phyloP scores from a whole-genome alignment of 2,888 invertebrate species.

The Bombylius major region DNA sequence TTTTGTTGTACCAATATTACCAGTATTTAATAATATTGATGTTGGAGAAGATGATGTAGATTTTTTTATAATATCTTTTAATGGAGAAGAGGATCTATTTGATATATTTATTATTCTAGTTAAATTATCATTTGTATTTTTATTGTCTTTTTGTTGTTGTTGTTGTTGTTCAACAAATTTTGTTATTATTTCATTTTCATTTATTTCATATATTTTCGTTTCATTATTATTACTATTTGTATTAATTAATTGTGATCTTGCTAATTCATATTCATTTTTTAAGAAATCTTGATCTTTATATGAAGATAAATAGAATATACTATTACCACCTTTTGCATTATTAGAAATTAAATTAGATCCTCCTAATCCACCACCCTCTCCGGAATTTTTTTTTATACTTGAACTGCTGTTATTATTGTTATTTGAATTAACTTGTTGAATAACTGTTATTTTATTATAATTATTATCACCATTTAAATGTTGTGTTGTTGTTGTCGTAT shows the following conservation, averaged over 20 bases:
- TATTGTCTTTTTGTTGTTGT: no score
- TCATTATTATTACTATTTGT: conserved; percentile 7
- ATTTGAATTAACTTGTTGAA: no score
- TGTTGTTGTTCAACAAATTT: no score
- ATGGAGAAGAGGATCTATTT: no score
- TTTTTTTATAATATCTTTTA: not conserved
- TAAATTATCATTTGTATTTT: no score
- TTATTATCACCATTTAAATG: not conserved
- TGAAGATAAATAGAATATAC: conserved; percentile 16
- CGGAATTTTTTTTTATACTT: no score
- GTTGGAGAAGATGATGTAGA: conserved; percentile 18
- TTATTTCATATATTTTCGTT: no score
- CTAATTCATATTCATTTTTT: conserved; percentile 33
- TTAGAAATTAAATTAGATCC: no score
- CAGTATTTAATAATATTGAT: not conserved
- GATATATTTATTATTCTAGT: no score
- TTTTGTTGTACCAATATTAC: not conserved
- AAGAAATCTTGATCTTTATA: conserved; percentile 33
- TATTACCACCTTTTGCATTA: conserved; percentile 20
- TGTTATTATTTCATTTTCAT: no score
- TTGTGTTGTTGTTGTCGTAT: not conserved
- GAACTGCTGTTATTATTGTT: no score
- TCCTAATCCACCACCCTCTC: no score
- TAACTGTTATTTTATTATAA: not conserved
- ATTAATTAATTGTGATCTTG: conserved; percentile 29